phyloP scores from a whole-genome alignment of 2,113 vertebrate species.

The Leucopternis melanops region DNA sequence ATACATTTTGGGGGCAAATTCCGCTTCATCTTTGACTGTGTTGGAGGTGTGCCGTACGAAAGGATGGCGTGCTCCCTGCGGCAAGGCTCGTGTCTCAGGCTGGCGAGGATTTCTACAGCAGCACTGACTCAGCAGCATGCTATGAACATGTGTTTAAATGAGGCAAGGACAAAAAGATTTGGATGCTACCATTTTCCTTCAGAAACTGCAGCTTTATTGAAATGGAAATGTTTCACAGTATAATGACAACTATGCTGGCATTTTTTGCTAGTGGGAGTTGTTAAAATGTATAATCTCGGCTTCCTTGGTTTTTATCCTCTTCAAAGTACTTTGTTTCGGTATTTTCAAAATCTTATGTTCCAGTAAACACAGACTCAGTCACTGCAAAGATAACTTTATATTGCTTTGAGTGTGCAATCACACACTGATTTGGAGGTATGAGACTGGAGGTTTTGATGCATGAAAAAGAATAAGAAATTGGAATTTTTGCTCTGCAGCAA shows the following conservation, averaged over 20 bases:
- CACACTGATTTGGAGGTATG: not conserved
- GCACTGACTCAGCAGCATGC: not conserved
- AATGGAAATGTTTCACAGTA: not conserved
- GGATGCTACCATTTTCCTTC: not conserved
- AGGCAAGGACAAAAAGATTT: not conserved
- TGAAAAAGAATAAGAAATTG: not conserved
- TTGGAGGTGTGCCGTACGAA: rapidly evolving
- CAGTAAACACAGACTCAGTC: not conserved
- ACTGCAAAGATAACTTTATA: too few relatives aligned
- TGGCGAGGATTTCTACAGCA: not conserved
- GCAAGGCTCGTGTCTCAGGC: rapidly evolving
- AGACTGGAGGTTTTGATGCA: not conserved
- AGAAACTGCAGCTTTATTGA: not conserved
- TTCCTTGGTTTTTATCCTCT: not conserved
- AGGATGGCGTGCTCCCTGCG: rapidly evolving
- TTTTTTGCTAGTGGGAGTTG: not conserved
- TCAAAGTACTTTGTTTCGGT: not conserved
- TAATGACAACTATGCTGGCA: not conserved
- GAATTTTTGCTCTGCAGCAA: not conserved
- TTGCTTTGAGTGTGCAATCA: not conserved
- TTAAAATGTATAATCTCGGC: not conserved
- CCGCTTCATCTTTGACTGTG: rapidly evolving
- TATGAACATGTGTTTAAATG: not conserved
- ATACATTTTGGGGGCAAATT: not conserved
- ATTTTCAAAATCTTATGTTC: not conserved